phyloP scores from a whole-genome alignment of 2,797 vertebrate species.

The Rallus crepitans region DNA sequence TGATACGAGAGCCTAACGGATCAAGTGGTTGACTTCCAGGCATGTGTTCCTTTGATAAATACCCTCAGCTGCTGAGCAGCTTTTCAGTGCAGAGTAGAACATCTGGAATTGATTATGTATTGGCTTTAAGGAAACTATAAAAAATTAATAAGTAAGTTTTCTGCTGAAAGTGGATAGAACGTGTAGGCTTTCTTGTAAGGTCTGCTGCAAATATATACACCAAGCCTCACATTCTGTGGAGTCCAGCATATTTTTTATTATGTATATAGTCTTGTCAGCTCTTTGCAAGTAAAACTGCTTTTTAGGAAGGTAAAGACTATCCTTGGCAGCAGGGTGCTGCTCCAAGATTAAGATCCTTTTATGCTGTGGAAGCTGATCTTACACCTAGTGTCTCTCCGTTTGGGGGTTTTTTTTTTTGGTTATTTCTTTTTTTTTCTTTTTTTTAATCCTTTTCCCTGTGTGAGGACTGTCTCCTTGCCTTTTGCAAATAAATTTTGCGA shows the following conservation, averaged over 20 bases:
- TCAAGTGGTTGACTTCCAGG: neutral
- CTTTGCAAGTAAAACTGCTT: neutral
- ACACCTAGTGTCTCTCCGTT: neutral
- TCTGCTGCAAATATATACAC: neutral
- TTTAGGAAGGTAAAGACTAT: neutral
- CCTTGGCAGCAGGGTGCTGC: neutral
- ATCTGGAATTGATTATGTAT: neutral
- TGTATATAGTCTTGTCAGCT: neutral
- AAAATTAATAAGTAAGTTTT: neutral
- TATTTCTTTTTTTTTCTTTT: neutral
- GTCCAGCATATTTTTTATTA: neutral
- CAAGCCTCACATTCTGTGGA: neutral
- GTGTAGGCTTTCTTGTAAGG: neutral
- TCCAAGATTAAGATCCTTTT: neutral
- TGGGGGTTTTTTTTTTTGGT: too few relatives aligned
- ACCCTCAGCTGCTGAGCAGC: neutral
- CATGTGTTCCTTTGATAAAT: neutral
- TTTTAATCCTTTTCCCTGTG: neutral
- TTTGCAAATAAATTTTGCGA: neutral
- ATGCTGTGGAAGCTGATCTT: neutral
- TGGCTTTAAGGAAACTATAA: neutral
- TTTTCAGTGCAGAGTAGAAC: neutral
- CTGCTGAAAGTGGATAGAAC: neutral
- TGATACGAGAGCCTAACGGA: neutral
- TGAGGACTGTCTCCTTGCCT: neutral